A percentile compares a stretch with the other conserved stretches of the same genome.
Conservation (phyloP, 2,888 invertebrate genomes). For the Mesorhabditis sp. region DNA sequence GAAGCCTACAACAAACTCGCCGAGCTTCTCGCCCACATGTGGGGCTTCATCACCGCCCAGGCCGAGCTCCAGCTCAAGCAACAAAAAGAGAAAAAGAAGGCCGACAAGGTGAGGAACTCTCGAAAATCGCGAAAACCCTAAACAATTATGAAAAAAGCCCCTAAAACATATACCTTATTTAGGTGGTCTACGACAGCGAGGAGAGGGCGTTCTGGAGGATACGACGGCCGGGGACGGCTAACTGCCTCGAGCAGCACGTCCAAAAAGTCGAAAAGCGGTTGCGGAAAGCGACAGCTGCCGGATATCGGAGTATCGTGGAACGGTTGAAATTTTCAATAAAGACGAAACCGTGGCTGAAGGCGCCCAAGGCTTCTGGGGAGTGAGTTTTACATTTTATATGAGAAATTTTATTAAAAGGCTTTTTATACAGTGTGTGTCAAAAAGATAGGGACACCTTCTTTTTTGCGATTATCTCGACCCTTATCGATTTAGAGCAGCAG, state of each 20-base stretch:
- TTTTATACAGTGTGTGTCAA: too few species aligned
- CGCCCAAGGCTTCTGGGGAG: conserved; percentile 85
- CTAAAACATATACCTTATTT: conserved; percentile 7
- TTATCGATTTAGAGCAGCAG: too few species aligned
- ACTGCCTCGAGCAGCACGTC: conserved; percentile 44
- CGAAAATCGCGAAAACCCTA: not conserved
- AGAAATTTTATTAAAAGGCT: not conserved
- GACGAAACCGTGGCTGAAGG: conserved; percentile 78
- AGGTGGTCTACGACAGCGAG: conserved; percentile 84
- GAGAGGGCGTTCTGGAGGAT: conserved; percentile 87
- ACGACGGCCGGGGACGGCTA: conserved; percentile 41
- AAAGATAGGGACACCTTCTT: too few species aligned
- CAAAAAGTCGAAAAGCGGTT: conserved; percentile 39
- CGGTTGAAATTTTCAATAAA: conserved; percentile 52
- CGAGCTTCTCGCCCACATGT: conserved; percentile 90
- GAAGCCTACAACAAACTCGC: conserved; percentile 65
- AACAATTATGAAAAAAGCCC: too few species aligned
- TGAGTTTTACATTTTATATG: conserved; percentile 39
- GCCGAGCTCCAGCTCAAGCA: conserved; percentile 89
- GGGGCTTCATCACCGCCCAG: conserved; percentile 93
- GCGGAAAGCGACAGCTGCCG: conserved; percentile 40
- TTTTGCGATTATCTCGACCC: too few species aligned
- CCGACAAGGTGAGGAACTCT: conserved; percentile 70
- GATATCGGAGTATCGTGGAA: conserved; percentile 45
- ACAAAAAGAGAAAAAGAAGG: conserved; percentile 89